These are phyloP conservation scores for Lepetodrilus schrolli DNA, from an alignment of 2,888 invertebrate genomes.

Conservation along the genomic window DNA sequence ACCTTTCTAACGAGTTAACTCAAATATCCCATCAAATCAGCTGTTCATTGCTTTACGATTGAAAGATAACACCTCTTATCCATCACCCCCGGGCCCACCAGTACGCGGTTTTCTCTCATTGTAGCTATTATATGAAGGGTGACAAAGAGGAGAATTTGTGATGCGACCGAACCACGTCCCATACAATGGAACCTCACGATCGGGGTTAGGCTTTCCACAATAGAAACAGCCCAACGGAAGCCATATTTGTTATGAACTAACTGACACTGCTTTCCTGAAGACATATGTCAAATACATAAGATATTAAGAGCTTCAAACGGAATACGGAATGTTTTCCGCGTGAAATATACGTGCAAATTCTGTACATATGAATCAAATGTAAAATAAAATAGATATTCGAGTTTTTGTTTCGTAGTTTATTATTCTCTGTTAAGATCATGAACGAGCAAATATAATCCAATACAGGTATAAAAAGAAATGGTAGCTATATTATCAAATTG, in stretches of 20 bases:
- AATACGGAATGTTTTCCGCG: background rate
- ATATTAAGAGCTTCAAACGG: background rate
- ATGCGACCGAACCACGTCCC: background rate
- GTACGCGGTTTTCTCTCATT: background rate
- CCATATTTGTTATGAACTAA: constrained; percentile 18
- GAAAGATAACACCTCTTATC: constrained; percentile 21
- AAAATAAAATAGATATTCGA: background rate
- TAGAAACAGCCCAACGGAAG: background rate
- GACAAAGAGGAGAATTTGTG: constrained; percentile 23
- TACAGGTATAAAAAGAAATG: background rate
- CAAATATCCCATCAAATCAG: background rate
- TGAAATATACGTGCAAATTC: background rate
- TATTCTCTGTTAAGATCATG: too few relatives aligned
- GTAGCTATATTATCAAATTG: too few relatives aligned
- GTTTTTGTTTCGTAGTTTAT: background rate
- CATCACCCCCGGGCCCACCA: constrained; percentile 21
- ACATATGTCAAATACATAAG: background rate
- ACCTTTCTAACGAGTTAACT: background rate
- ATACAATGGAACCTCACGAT: background rate
- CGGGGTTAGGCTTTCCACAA: background rate
- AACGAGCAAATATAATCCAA: background rate
- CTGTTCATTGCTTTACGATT: background rate
- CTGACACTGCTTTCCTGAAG: background rate
- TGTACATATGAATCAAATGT: background rate
- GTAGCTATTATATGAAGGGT: background rate